Base-by-base conservation (phyloP, 2,888 invertebrate species). In the Nesidiocoris tenuis region DNA sequence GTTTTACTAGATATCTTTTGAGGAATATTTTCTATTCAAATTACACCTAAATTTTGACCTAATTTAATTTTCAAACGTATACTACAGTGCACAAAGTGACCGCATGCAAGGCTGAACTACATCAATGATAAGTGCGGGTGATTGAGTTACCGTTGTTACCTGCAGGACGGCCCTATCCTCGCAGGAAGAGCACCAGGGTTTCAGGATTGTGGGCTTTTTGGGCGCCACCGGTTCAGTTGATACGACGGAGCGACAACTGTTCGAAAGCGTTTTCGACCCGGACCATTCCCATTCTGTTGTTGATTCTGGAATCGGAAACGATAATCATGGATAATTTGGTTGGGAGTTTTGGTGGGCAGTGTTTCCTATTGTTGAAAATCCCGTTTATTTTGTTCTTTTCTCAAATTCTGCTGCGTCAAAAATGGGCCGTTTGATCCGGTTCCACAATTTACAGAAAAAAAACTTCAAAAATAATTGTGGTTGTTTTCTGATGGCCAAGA, bases 241-340 rank as follows among this genome's bases (percentile, higher is more conserved):
- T 0, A 79, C 74, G 12, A 79, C 77, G 21, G 80, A 80, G 71
- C 81, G 81, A 72, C 81, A 81, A 12, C 81, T 79, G 66, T 81
- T 78, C 61, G 67, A 76, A 64, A 80, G 78, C 61, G 67, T 76
- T 64, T 76, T 79, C 16, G 75, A 66, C 1, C 78, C 76, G 22
- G 78, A 77, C 79, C 79, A 79, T 75, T 79, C 79, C 80, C 80
- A 80, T 57, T 80, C 80, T 39, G 79, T 79, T 7, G 77, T 79
- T 16, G 77, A 77, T 22, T 66, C 78, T 76, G 76, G 21, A 71
- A 71, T 22, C 7, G 7, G n/a, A 63, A 59, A 54, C 55, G n/a
- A n/a, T n/a, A n/a, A n/a, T n/a, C n/a, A n/a, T n/a, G n/a, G n/a
- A n/a, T n/a, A n/a, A n/a, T n/a, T n/a, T n/a, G n/a, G n/a, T n/a